Conservation (phyloP, 2,888 invertebrate genomes). For the Timandra comae region DNA sequence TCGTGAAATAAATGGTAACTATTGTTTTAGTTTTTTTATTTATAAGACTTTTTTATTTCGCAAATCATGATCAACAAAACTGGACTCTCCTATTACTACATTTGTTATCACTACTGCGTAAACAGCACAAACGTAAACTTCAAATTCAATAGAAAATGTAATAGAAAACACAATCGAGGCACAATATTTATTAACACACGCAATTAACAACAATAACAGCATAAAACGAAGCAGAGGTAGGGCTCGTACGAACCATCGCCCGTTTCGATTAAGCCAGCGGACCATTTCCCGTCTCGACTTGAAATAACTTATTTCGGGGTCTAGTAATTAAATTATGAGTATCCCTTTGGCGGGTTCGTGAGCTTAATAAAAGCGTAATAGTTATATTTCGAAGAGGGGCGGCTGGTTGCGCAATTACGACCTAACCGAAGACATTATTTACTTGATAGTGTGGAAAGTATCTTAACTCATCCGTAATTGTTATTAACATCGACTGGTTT, state of each 20-base stretch:
- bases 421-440: conserved; percentile 37
- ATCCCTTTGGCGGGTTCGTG: conserved; percentile 64
- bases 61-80: no score
- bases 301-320: conserved; percentile 54
- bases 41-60: no score
- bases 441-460: conserved; percentile 26
- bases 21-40: no score
- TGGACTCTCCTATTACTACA: no score
- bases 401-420: conserved; percentile 52
- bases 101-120: no score
- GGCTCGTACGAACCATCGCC: conserved; percentile 19
- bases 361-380: conserved; percentile 72
- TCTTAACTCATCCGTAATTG: conserved; percentile 23
- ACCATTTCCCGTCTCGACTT: conserved; percentile 37
- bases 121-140: no score
- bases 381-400: conserved; percentile 60
- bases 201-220: conserved; percentile 20
- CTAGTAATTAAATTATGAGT: conserved; percentile 69
- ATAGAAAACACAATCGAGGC: conserved; percentile 3
- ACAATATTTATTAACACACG: conserved; percentile 8
- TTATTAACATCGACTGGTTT: conserved; percentile 3
- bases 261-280: conserved; percentile 37
- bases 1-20: no score
- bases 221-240: conserved; percentile 20
- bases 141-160: no score